Base-by-base conservation (phyloP, 1,140 invertebrate species). In the Polyergus mexicanus region DNA sequence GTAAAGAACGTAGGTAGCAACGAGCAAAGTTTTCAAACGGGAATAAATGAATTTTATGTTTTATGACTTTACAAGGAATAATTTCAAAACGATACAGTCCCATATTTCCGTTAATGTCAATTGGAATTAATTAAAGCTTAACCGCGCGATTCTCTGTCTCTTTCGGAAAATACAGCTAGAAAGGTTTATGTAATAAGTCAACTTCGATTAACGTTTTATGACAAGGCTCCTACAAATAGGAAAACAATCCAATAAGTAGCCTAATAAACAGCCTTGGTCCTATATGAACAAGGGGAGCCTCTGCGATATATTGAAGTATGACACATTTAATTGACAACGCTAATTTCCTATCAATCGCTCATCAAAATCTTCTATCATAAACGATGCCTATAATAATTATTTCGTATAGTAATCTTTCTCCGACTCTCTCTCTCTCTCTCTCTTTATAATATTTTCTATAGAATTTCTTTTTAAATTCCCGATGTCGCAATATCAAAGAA, bases 161-260 rank as follows among this genome's bases (percentile, higher is more conserved):
- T 38, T 75, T 19, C 22, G n/a, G 0, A 78, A 47, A 1, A 38
- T 16, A 51, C 38, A 62, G 62, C 8, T 22, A 32, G 28, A 8
- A 65, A 77, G 41, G 22, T 32, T 32, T 77, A 16, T 19, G 47
- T 51, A 65, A 66, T 11, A 19, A 77, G 38, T 77, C 63, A 65
- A 65, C 41, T 44, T 65, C 60, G 65, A 77, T 65, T 77, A 77
- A 77, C 38, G 75, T 44, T 77, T 77, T 51, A 51, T 77, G 38
- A 38, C 10, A 1, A 44, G 25, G 7, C 28, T 51, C 25, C 16
- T 65, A 22, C 22, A 62, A 76, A 77, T 3, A 63, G 10, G 74
- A 63, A 63, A 65, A 77, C 38, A 65, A 77, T 77, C 25, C 66
- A 35, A 77, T 65, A 77, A 77, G 28, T n/a, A 47, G 28, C 16